Evolutionary conservation across 2,797 vertebrate genomes (phyloP).

Genomic region (Margarornis squamiger): DNA sequence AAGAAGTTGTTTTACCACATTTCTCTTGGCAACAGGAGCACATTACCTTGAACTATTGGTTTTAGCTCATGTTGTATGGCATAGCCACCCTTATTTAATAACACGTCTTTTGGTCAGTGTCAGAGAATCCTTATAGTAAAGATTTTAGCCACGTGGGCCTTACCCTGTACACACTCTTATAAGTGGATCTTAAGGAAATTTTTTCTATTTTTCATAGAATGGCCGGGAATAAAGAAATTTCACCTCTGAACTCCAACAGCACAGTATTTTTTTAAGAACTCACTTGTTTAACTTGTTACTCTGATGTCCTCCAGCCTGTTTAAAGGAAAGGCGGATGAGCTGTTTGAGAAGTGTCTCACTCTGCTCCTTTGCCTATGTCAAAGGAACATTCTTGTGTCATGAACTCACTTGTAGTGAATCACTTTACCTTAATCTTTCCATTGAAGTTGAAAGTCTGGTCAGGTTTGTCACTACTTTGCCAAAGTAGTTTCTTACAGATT

Average conservation of each 20-base stretch:
- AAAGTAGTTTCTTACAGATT: neutral
- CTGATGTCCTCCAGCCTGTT: neutral
- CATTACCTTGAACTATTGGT: neutral
- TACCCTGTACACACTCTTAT: neutral
- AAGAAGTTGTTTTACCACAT: neutral
- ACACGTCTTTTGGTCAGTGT: neutral
- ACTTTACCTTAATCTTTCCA: neutral
- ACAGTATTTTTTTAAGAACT: neutral
- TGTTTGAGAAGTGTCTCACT: neutral
- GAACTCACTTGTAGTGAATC: neutral
- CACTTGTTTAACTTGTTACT: neutral
- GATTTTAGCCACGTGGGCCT: neutral
- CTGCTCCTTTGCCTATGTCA: neutral
- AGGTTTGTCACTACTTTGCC: neutral
- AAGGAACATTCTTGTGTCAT: neutral
- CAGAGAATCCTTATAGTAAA: neutral
- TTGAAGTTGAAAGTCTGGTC: neutral
- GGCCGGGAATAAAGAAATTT: neutral
- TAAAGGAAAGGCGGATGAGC: slow-evolving; percentile 1
- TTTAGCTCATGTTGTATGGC: neutral
- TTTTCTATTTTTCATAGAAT: neutral
- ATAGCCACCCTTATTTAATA: neutral
- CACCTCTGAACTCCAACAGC: neutral
- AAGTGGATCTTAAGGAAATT: neutral
- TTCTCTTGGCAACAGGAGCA: neutral